phyloP scores from a whole-genome alignment of 2,888 invertebrate genomes.

The Cryptocheilus praepositus region DNA sequence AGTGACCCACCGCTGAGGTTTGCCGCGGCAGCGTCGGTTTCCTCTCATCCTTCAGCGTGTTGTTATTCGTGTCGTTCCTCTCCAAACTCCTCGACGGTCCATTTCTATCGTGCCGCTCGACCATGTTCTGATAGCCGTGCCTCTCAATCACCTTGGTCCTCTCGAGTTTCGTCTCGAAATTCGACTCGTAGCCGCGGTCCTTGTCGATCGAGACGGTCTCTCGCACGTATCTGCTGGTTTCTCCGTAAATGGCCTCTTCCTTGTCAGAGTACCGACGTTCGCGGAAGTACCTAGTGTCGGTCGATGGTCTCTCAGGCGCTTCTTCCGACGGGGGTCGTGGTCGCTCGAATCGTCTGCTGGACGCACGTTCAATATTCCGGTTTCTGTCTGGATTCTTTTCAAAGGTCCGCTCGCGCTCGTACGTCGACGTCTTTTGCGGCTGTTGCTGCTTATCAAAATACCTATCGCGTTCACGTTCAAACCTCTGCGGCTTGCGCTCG shows the following conservation, averaged over 20 bases:
- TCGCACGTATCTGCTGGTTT: conserved; percentile 54
- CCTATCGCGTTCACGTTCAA: conserved; percentile 50
- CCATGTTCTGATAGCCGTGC: conserved; percentile 45
- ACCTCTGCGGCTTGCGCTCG: conserved; percentile 36
- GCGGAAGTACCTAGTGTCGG: conserved; percentile 45
- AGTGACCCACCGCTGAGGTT: conserved; percentile 59
- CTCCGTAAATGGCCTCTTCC: conserved; percentile 68
- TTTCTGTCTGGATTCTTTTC: conserved; percentile 66
- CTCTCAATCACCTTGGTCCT: conserved; percentile 68
- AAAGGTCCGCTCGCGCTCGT: conserved; percentile 63
- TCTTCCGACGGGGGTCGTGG: conserved; percentile 71
- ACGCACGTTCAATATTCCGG: conserved; percentile 55
- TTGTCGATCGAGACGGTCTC: conserved; percentile 60
- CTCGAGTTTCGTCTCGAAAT: conserved; percentile 72
- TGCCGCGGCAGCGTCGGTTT: conserved; percentile 77
- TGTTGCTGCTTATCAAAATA: conserved; percentile 52
- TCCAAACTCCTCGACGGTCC: conserved; percentile 48
- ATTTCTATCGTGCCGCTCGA: conserved; percentile 36
- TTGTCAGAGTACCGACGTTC: conserved; percentile 70
- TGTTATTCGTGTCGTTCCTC: conserved; percentile 69
- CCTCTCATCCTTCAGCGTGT: conserved; percentile 72
- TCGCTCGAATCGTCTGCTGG: conserved; percentile 67
- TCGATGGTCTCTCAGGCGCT: conserved; percentile 68
- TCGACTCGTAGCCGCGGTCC: conserved; percentile 72
- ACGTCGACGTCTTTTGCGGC: conserved; percentile 46